Evolutionary conservation across 2,113 vertebrate species (phyloP).

Genomic region (Alligator mississippiensis): DNA sequence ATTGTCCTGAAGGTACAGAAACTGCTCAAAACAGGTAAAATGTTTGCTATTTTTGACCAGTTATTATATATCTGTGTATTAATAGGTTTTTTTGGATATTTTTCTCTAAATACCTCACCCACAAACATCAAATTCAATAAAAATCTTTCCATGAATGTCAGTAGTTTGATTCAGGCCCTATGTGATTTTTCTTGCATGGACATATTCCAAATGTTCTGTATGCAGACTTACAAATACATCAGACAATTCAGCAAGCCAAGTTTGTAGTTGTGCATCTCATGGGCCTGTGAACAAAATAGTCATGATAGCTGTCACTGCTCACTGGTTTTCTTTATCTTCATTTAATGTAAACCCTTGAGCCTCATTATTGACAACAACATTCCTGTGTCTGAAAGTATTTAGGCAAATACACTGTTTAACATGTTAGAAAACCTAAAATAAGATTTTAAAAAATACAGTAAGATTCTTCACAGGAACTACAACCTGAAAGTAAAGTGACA

Average conservation of each 20-base stretch:
- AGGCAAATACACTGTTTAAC: not conserved
- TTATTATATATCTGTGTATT: not conserved
- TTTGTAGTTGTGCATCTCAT: not conserved
- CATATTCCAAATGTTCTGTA: not conserved
- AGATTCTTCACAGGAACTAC: not conserved
- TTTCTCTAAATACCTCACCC: not conserved
- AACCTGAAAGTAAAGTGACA: not conserved
- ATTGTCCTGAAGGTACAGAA: not conserved
- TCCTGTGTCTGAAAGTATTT: not conserved
- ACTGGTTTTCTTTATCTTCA: not conserved
- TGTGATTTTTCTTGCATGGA: not conserved
- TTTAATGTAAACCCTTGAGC: not conserved
- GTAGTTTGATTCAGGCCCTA: not conserved
- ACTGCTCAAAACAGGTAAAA: not conserved
- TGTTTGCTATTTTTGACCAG: not conserved
- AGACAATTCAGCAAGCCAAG: not conserved
- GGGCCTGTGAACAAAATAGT: not conserved
- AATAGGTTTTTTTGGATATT: not conserved
- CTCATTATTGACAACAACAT: fast-evolving
- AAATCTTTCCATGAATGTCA: not conserved
- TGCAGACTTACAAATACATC: not conserved
- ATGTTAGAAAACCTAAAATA: not conserved
- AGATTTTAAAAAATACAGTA: not conserved
- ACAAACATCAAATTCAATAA: not conserved
- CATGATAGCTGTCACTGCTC: fast-evolving